A percentile compares a stretch with the other conserved stretches of the same genome.
Evolutionary conservation across 2,888 invertebrate species (phyloP).

Genomic region (Gortyna flavago): DNA sequence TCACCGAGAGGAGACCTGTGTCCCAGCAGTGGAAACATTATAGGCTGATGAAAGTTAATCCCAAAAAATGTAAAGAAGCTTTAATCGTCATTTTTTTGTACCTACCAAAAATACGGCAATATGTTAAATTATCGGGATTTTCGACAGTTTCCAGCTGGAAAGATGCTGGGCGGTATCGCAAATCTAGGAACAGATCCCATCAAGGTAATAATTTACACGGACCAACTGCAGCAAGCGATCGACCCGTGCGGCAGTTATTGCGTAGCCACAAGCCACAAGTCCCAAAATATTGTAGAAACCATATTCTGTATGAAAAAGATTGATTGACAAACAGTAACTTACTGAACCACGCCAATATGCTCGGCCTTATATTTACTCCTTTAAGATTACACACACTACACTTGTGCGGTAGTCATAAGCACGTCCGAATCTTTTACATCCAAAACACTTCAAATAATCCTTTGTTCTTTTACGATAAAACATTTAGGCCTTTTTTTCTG

Average conservation of each 20-base stretch:
- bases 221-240: neutral
- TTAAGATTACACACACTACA: conserved; percentile 14
- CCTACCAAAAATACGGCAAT: neutral
- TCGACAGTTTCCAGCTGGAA: neutral
- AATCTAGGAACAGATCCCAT: neutral
- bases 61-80: neutral
- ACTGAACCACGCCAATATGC: conserved; percentile 3
- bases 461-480: conserved; percentile 62
- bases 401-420: conserved; percentile 17
- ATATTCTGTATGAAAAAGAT: conserved; percentile 4
- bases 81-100: neutral
- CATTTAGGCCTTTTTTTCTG: conserved; percentile 40
- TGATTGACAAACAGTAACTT: conserved; percentile 14
- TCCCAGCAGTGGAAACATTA: neutral
- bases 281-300: neutral
- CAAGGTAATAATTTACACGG: neutral
- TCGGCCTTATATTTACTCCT: neutral
- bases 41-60: too few relatives aligned
- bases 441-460: conserved; percentile 58
- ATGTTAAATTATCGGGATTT: too few relatives aligned
- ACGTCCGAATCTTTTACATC: conserved; percentile 37
- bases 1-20: neutral
- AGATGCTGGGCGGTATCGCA: neutral
- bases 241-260: neutral
- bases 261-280: neutral